Conservation (phyloP, 2,797 vertebrate genomes). For the Corythornis leucogaster region DNA sequence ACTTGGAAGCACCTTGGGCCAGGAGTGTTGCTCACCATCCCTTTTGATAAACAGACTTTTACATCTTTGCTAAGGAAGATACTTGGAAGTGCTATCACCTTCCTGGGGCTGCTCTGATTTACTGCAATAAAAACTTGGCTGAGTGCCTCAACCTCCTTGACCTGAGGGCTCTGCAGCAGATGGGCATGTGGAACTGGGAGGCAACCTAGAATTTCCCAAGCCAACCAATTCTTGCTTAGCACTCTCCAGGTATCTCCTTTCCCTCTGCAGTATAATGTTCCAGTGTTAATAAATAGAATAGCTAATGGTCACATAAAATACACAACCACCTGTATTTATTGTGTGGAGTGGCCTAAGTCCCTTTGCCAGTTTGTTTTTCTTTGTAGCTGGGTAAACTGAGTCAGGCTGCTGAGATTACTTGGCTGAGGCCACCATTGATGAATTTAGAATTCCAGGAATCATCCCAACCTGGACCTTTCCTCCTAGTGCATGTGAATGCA, state of each 20-base stretch:
- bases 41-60: background rate
- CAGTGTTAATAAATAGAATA: background rate
- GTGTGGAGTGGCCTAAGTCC: background rate
- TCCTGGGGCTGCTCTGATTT: background rate
- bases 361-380: background rate
- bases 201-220: background rate
- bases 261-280: background rate
- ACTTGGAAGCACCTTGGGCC: background rate
- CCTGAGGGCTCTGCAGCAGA: background rate
- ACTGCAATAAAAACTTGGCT: background rate
- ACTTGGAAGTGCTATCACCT: background rate
- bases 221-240: background rate
- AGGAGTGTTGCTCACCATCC: background rate
- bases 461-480: background rate
- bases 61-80: background rate
- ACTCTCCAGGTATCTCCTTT: background rate
- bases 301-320: background rate
- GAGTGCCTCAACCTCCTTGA: background rate
- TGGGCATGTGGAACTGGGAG: background rate
- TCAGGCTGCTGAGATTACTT: background rate
- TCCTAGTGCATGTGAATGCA: rapidly evolving
- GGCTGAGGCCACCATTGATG: background rate
- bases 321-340: background rate
- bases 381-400: background rate
- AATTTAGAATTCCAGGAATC: background rate